A percentile compares a stretch with the other conserved stretches of the same genome.
These are phyloP conservation scores for Salpingus planirostris DNA, from an alignment of 2,888 invertebrate species.

Conservation along the genomic window DNA sequence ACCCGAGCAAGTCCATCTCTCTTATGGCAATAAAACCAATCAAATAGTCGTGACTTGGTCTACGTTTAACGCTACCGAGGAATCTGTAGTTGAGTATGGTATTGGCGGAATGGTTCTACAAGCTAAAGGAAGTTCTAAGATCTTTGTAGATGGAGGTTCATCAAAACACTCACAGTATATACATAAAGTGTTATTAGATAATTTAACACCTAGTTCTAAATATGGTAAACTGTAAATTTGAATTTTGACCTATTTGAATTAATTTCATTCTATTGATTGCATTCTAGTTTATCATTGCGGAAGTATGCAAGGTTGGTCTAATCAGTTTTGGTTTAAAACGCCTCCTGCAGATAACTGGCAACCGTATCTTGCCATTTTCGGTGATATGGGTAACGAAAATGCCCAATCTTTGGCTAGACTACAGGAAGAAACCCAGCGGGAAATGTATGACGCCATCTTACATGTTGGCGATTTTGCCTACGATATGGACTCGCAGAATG, in stretches of 20 bases:
- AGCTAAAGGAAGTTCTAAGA: slow-evolving; percentile 48
- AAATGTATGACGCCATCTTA: slow-evolving; percentile 74
- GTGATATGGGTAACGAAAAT: slow-evolving; percentile 91
- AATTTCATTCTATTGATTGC: too few species aligned
- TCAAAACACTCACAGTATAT: slow-evolving; percentile 61
- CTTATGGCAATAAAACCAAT: slow-evolving; percentile 55
- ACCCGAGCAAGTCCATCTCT: slow-evolving; percentile 60
- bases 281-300: slow-evolving; percentile 73
- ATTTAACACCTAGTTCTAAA: slow-evolving; percentile 52
- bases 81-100: slow-evolving; percentile 69
- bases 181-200: slow-evolving; percentile 59
- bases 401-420: slow-evolving; percentile 77
- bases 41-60: slow-evolving; percentile 79
- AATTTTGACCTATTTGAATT: neutral
- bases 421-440: slow-evolving; percentile 73
- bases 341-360: slow-evolving; percentile 63
- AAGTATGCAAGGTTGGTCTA: slow-evolving; percentile 74
- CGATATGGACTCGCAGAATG: slow-evolving; percentile 79
- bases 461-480: slow-evolving; percentile 96
- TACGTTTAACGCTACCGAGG: slow-evolving; percentile 58
- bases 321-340: slow-evolving; percentile 66
- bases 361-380: slow-evolving; percentile 77
- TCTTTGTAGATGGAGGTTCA: slow-evolving; percentile 69
- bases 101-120: slow-evolving; percentile 48
- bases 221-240: slow-evolving; percentile 56